phyloP scores from a whole-genome alignment of 1,140 invertebrate genomes.

The Holotrichia oblita region DNA sequence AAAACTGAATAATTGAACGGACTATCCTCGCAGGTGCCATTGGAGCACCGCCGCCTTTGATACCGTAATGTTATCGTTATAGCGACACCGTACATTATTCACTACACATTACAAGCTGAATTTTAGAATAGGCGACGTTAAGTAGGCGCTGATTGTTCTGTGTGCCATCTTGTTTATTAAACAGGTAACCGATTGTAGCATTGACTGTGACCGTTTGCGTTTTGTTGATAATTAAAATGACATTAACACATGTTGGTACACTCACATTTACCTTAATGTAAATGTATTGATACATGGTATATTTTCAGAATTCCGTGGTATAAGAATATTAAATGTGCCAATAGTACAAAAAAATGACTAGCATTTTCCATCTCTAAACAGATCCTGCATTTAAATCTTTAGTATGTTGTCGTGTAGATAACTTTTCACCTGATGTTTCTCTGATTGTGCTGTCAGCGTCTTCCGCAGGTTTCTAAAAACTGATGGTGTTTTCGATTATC shows the following conservation, averaged over 20 bases:
- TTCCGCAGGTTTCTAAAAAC: too few relatives aligned
- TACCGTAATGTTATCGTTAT: conserved; percentile 44
- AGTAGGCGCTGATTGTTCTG: conserved; percentile 42
- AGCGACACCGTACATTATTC: conserved; percentile 49
- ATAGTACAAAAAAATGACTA: too few relatives aligned
- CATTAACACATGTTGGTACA: conserved; percentile 12
- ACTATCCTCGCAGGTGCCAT: conserved; percentile 58
- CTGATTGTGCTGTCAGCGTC: too few relatives aligned
- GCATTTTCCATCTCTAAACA: too few relatives aligned
- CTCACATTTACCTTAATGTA: neutral
- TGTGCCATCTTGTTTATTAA: conserved; percentile 34
- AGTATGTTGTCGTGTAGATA: too few relatives aligned
- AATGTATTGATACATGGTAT: neutral
- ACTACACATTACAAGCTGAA: conserved; percentile 53
- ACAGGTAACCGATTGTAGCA: neutral
- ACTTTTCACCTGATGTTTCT: too few relatives aligned
- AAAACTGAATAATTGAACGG: conserved; percentile 57
- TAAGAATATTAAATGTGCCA: too few relatives aligned
- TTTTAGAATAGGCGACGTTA: conserved; percentile 48
- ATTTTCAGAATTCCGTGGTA: neutral
- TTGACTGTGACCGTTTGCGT: neutral
- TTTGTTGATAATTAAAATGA: conserved; percentile 36
- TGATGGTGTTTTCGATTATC: too few relatives aligned
- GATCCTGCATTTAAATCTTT: too few relatives aligned
- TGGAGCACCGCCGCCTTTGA: conserved; percentile 44